A percentile compares a stretch with the other conserved stretches of the same genome.
phyloP scores from a whole-genome alignment of 1,140 invertebrate species.

The Anagrus nilaparvatae region DNA sequence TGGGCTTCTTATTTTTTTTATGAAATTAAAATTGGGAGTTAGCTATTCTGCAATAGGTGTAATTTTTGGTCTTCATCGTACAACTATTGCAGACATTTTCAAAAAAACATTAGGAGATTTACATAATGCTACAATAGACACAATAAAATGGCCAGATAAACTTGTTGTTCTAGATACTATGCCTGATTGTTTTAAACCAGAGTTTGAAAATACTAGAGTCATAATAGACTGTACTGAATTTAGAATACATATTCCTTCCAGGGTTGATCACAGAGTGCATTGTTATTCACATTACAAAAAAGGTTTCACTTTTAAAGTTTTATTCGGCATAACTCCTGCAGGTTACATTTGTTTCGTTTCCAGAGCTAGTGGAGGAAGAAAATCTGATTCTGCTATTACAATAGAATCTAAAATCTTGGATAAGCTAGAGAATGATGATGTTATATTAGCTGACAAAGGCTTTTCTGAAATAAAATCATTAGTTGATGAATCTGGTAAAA shows the following conservation, averaged over 20 bases:
- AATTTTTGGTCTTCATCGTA: background rate
- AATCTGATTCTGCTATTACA: conserved; percentile 10
- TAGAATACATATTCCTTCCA: conserved; percentile 27
- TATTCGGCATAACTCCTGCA: conserved; percentile 33
- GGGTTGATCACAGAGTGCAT: conserved; percentile 20
- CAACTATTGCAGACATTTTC: background rate
- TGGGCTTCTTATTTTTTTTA: background rate
- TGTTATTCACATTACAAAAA: conserved; percentile 36
- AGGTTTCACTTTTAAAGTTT: conserved; percentile 26
- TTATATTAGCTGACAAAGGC: conserved; percentile 35
- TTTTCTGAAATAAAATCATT: conserved; percentile 31
- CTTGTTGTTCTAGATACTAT: background rate
- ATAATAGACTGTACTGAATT: conserved; percentile 9
- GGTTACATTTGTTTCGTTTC: conserved; percentile 34
- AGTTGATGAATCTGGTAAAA: too few relatives aligned
- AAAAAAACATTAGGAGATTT: background rate
- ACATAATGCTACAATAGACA: background rate
- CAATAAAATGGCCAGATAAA: background rate
- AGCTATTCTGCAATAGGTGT: background rate
- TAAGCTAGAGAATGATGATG: conserved; percentile 28
- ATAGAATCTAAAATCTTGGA: conserved; percentile 24
- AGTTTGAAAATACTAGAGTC: conserved; percentile 1
- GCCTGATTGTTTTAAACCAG: too few relatives aligned
- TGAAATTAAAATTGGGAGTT: background rate
- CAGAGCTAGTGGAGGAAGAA: conserved; percentile 26